These are phyloP conservation scores for Bhutanitis thaidina DNA, from an alignment of 2,888 invertebrate species.

Conservation along the genomic window DNA sequence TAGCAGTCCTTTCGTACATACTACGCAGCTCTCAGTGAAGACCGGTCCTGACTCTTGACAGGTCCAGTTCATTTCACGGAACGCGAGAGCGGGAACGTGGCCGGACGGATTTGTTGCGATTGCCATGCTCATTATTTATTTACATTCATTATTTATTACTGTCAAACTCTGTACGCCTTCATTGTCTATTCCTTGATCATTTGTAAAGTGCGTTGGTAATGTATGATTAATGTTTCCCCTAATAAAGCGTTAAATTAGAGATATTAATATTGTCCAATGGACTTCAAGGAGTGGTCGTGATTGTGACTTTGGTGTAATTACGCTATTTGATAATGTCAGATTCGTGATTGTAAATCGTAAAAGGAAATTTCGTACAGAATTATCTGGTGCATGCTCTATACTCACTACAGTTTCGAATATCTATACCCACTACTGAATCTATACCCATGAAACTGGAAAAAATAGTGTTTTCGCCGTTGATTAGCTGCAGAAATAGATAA, in stretches of 20 bases:
- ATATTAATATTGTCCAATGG: not conserved
- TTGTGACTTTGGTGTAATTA: not conserved
- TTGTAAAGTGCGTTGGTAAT: constrained; percentile 26
- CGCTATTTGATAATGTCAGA: constrained; percentile 12
- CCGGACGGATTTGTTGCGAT: constrained; percentile 51
- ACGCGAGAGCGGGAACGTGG: constrained; percentile 40
- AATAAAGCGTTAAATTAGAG: constrained; percentile 7
- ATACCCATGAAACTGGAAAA: no score
- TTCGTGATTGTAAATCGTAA: constrained; percentile 29
- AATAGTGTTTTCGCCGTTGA: no score
- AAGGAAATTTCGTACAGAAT: not conserved
- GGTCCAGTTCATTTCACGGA: constrained; percentile 46
- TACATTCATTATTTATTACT: constrained; percentile 32
- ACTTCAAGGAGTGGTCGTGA: constrained; percentile 4
- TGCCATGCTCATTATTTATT: constrained; percentile 34
- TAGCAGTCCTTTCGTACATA: constrained; percentile 7
- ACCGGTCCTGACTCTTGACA: constrained; percentile 44
- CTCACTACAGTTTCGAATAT: no score
- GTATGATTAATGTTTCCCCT: constrained; percentile 19
- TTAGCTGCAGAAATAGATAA: no score
- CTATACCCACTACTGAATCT: no score
- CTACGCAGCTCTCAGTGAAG: constrained; percentile 23
- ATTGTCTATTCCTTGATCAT: constrained; percentile 30
- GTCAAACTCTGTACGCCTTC: constrained; percentile 24
- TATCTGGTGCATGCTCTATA: no score